These are phyloP conservation scores for Megalurothrips usitatus DNA, from an alignment of 2,888 invertebrate species.

Conservation along the genomic window DNA sequence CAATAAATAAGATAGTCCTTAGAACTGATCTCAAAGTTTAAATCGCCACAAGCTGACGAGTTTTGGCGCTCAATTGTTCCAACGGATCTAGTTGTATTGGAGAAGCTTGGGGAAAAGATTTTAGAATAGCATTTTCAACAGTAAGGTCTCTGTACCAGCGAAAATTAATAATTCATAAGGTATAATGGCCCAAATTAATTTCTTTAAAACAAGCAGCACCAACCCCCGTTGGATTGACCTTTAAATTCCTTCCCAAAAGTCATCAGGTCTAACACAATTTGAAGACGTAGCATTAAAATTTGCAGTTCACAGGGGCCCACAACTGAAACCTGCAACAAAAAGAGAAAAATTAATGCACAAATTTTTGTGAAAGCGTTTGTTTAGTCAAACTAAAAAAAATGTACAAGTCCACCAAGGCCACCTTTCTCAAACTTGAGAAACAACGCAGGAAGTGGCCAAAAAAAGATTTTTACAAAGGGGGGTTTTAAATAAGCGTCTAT, in stretches of 20 bases:
- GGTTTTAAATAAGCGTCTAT: conserved; percentile 91
- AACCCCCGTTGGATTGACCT: conserved; percentile 64
- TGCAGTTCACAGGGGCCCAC: conserved; percentile 80
- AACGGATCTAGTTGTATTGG: conserved; percentile 84
- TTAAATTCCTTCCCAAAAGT: conserved; percentile 89
- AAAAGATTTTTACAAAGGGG: conserved; percentile 82
- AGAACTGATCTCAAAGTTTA: conserved; percentile 80
- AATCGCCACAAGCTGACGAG: conserved; percentile 79
- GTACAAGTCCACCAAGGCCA: conserved; percentile 40
- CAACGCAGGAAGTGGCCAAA: conserved; percentile 83
- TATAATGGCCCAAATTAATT: not conserved
- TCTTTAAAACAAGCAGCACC: not conserved
- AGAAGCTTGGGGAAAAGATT: conserved; percentile 88
- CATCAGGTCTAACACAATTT: conserved; percentile 88
- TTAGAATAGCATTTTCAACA: conserved; percentile 87
- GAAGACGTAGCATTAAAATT: conserved; percentile 73
- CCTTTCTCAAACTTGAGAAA: conserved; percentile 58
- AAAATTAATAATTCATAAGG: conserved; percentile 31
- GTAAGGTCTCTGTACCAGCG: conserved; percentile 74
- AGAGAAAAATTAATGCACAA: too few species aligned
- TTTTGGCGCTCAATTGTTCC: conserved; percentile 86
- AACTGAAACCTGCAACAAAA: conserved; percentile 63
- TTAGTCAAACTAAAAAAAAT: conserved; percentile 27
- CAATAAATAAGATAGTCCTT: conserved; percentile 51
- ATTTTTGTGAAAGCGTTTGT: not conserved